Evolutionary conservation across 2,797 vertebrate species (phyloP), one percentile per base, ranked within the genome.

Genomic region (Chromis chromis): DNA sequence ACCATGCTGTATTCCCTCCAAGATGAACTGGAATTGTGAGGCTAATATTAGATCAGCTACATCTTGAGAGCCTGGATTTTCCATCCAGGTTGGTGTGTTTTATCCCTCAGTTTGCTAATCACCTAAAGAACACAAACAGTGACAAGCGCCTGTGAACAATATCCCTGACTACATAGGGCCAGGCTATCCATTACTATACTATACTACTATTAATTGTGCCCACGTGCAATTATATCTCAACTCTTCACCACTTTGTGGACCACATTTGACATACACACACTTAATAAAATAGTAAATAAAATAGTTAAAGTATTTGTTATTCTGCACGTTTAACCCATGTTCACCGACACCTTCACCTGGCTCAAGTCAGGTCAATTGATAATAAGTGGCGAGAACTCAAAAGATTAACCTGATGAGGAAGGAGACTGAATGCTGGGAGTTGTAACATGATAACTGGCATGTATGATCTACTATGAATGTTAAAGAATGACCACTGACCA

Each of bases 1-100:
- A 82, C 71, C 79, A 76, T 55, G 57, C 65, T 65, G 67, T 76
- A 83, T 67, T 73, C 21, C 21, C 70, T 85, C 70, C 68, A 76
- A 72, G 63, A 82, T 58, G 42, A 86, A 90, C 91, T 78, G 72
- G 62, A 89, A 82, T 71, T 69, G 70, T 82, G 70, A 79, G 65
- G 62, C 61, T 65, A 72, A 74, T 10, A 49, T 80, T 79, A 56
- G 84, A 92, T 91, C 91, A 80, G 79, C 74, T 83, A 70, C 74
- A 92, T 92, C 87, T 90, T 59, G 28, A 75, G 68, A 79, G 62
- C 64, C 70, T 61, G 49, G 7, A 82, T 66, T 92, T 92, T 92
- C 89, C 90, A 89, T 88, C 85, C 1, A 74, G 82, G 88, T 81
- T 85, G 81, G 63, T 80, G 74, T 69, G 48, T 74, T 84, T 89